phyloP scores from a whole-genome alignment of 2,888 invertebrate species.

The Ennomos quercinarius region DNA sequence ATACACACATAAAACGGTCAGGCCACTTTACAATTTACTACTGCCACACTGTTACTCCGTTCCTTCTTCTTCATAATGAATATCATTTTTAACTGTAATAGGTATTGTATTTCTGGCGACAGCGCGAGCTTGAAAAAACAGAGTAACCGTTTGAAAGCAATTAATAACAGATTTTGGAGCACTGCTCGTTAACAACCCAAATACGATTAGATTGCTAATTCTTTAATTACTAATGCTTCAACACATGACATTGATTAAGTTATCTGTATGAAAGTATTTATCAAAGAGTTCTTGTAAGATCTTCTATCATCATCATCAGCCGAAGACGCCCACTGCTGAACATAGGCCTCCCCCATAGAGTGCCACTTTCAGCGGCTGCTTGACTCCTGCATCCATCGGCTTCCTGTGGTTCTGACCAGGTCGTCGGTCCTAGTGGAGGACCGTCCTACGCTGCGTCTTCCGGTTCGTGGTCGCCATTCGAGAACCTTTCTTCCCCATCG shows the following conservation, averaged over 20 bases:
- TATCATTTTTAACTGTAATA: constrained; percentile 37
- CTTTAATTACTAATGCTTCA: constrained; percentile 22
- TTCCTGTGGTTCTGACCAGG: too few relatives aligned
- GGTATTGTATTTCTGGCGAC: constrained; percentile 33
- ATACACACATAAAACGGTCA: constrained; percentile 64
- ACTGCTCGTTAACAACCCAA: constrained; percentile 27
- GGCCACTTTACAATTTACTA: constrained; percentile 58
- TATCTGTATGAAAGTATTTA: too few relatives aligned
- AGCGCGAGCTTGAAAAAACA: constrained; percentile 24
- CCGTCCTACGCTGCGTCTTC: too few relatives aligned
- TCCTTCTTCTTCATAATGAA: constrained; percentile 38
- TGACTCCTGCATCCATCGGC: too few relatives aligned
- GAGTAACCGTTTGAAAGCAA: constrained; percentile 32
- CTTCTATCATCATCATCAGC: too few relatives aligned
- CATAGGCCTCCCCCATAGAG: too few relatives aligned
- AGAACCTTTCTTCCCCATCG: too few relatives aligned
- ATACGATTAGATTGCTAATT: constrained; percentile 28
- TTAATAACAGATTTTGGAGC: constrained; percentile 31
- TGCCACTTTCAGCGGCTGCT: too few relatives aligned
- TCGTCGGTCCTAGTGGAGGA: too few relatives aligned
- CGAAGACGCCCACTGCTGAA: too few relatives aligned
- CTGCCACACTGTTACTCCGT: constrained; percentile 37
- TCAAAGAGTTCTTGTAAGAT: too few relatives aligned
- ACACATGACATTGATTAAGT: constrained; percentile 20
- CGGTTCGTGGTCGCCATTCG: too few relatives aligned